Conservation (phyloP, 2,113 vertebrate species). For the Nothoprocta perdicaria region DNA sequence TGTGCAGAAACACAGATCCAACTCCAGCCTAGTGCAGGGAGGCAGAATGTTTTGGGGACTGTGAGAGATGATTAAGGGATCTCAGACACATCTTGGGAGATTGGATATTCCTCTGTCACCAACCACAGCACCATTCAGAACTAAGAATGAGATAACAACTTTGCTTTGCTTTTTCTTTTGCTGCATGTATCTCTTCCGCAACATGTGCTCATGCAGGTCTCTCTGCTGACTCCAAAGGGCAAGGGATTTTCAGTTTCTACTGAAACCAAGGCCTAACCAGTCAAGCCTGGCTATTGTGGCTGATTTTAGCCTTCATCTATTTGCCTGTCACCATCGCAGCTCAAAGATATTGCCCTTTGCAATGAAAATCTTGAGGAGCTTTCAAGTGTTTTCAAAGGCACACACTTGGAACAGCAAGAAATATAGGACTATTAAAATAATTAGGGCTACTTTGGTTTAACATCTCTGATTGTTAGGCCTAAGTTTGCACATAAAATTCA, state of each 20-base stretch:
- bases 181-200: not conserved
- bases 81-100: not conserved
- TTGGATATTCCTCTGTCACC: not conserved
- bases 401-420: not conserved
- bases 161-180: not conserved
- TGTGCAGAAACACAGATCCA: not conserved
- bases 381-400: not conserved
- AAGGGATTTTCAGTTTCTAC: not conserved
- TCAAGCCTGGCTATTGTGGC: not conserved
- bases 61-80: not conserved
- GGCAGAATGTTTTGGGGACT: not conserved
- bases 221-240: not conserved
- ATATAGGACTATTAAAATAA: not conserved
- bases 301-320: not conserved
- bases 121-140: not conserved
- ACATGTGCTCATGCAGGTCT: not conserved
- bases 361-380: not conserved
- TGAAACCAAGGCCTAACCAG: not conserved
- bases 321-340: not conserved
- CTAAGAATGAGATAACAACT: not conserved
- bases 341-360: not conserved
- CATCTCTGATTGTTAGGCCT: not conserved
- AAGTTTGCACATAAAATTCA: not conserved
- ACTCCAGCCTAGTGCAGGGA: not conserved
- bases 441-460: not conserved